Evolutionary conservation across 2,797 vertebrate genomes (phyloP).

Genomic region (Tragopan temminckii): DNA sequence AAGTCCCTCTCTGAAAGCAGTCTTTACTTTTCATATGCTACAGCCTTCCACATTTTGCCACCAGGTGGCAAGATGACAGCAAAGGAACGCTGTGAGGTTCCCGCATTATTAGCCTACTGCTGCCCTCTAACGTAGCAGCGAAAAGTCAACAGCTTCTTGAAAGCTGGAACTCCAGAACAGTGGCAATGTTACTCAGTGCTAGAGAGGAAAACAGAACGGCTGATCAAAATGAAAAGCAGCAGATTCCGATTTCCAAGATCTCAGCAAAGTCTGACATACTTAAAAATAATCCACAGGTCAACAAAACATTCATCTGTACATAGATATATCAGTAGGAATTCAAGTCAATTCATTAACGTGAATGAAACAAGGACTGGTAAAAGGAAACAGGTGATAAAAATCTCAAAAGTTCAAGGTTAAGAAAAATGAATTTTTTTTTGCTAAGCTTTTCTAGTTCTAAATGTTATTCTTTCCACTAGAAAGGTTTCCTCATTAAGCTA

Average conservation of each 20-base stretch:
- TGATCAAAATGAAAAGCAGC: neutral
- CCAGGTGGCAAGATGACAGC: constrained; percentile 64
- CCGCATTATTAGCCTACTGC: neutral
- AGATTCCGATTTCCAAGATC: neutral
- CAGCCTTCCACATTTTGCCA: constrained; percentile 1
- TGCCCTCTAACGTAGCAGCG: neutral
- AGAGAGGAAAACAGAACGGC: neutral
- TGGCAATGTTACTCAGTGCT: neutral
- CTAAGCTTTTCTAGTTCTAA: neutral
- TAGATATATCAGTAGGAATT: neutral
- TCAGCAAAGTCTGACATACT: neutral
- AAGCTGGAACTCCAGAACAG: neutral
- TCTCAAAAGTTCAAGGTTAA: neutral
- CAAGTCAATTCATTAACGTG: neutral
- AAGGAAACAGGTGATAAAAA: neutral
- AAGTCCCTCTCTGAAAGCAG: neutral
- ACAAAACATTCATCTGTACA: neutral
- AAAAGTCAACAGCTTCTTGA: neutral
- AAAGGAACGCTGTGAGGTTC: neutral
- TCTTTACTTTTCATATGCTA: neutral
- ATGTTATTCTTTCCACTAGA: neutral
- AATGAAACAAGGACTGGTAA: neutral
- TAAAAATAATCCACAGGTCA: neutral
- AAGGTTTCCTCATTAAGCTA: neutral
- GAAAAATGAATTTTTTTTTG: neutral